These are phyloP conservation scores for Poliocrania exsul DNA, from an alignment of 2,797 vertebrate genomes.

Conservation along the genomic window DNA sequence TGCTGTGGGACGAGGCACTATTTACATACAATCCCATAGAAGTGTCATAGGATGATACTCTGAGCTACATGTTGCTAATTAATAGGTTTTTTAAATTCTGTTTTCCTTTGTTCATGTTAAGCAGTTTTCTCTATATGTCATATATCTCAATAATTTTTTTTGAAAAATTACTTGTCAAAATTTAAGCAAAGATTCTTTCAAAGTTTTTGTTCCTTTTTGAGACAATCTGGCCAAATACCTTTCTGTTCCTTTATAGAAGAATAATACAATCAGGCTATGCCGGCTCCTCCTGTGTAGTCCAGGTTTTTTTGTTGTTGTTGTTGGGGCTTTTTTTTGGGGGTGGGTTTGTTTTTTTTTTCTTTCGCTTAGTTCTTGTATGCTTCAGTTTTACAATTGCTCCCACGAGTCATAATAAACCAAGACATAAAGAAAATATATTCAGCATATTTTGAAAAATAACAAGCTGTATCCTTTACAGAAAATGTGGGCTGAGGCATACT, in stretches of 20 bases:
- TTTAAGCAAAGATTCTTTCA: background rate
- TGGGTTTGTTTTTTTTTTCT: background rate
- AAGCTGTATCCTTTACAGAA: constrained; percentile 11
- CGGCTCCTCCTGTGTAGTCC: background rate
- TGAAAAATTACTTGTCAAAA: background rate
- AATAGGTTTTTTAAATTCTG: background rate
- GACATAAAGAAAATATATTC: constrained; percentile 27
- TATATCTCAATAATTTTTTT: background rate
- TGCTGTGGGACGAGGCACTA: background rate
- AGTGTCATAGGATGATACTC: background rate
- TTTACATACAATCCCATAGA: background rate
- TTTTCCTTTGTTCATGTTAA: background rate
- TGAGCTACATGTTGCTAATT: background rate
- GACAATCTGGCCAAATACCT: background rate
- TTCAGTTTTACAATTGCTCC: constrained; percentile 10
- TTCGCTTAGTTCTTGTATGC: background rate
- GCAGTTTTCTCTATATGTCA: background rate
- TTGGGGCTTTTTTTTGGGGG: too few relatives aligned
- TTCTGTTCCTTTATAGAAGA: background rate
- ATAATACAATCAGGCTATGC: background rate
- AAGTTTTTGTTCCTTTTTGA: background rate
- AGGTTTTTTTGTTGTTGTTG: background rate
- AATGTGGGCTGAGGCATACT: background rate
- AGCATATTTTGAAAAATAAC: constrained; percentile 54
- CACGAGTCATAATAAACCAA: background rate